Evolutionary conservation across 1,140 invertebrate species (phyloP), one percentile per base, ranked within the genome.

Genomic region (Meloidogyne floridensis): DNA sequence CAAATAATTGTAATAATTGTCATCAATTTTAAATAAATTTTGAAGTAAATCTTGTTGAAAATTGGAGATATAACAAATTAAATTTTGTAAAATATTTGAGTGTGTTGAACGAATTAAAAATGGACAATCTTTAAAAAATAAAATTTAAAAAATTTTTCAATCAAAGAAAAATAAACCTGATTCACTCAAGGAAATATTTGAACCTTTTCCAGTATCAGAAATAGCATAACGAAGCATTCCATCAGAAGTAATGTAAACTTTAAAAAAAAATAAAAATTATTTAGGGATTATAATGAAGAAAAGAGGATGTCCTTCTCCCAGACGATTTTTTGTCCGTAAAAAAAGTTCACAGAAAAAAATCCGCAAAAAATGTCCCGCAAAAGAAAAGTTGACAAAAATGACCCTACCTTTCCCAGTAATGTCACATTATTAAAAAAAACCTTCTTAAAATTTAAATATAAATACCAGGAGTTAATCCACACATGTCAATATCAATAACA

Each of bases 401-500:
- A 20, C 20, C 20, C 20, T 0, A 20, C 20, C 20, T 20, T 20
- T 1, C 1, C 20, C 20, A 20, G 20, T 20, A 20, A 20, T 20
- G 20, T 20, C 20, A 20, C 20, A 77, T 13, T 18, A 42, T 20
- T 18, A 9, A 11, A 13, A 20, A 56, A 10, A 20, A 10, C n/a
- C 20, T 20, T 20, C 20, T 20, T 20, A 20, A 20, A 20, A 20
- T 20, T 54, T 59, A 7, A 69, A 77, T 69, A 15, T 69, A 15
- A 11, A 72, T 42, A 79, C 77, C 77, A 0, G 89, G 88, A 11
- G 81, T 88, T 2, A 88, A 53, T n/a, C 88, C 88, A 78, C 88
- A 87, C 80, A 89, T 81, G 70, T 89, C 88, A 11, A 86, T 76
- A 74, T 90, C 89, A 42, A 90, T 69, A 43, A 86, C 72, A 43